Base-by-base conservation (phyloP, 2,888 invertebrate genomes). In the Sminthurides aquaticus region DNA sequence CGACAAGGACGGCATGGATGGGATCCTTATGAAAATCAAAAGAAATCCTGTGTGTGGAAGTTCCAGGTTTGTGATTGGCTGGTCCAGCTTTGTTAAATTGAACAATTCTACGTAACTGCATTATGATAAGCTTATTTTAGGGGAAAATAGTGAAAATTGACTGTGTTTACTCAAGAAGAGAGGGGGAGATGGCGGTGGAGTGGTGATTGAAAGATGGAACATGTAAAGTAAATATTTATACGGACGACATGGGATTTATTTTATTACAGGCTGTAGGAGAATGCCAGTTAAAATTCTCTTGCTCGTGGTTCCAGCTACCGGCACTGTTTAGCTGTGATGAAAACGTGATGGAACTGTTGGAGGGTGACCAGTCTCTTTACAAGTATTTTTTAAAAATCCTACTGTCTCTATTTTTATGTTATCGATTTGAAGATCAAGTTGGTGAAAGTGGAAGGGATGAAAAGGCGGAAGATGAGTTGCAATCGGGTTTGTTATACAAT, bases 261-360 rank as follows among this genome's bases (percentile, higher is more conserved):
- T n/a, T n/a, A 15, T 52, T 25, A 5, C 26, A 73, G 73, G 65
- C 73, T 20, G 65, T 57, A 56, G 71, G 67, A 2, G 43, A 59
- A 1, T 73, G 73, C 58, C 67, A 68, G 57, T 57, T 73, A 3
- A 72, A 70, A 52, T 73, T 73, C 57, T 59, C 65, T 24, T 73
- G 73, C 49, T 49, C 61, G 8, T 72, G 69, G 69, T 72, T 73
- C 49, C 73, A 73, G 65, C 64, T 73, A 1, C 73, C 73, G 11
- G 71, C 73, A 8, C 57, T 73, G 11, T 71, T 73, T 49, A 64
- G 66, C 26, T 73, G 73, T 57, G 67, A 71, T 15, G 73, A 73
- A 52, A 73, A 73, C 64, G 69, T 60, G 28, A 60, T 73, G 43
- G 69, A 67, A 15, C 58, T 71, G 1, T 67, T 67, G 2, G 73